Percentiles rank a stretch among this genome's conserved stretches.
phyloP scores from a whole-genome alignment of 2,888 invertebrate genomes.

The Drosophila hamatofila region DNA sequence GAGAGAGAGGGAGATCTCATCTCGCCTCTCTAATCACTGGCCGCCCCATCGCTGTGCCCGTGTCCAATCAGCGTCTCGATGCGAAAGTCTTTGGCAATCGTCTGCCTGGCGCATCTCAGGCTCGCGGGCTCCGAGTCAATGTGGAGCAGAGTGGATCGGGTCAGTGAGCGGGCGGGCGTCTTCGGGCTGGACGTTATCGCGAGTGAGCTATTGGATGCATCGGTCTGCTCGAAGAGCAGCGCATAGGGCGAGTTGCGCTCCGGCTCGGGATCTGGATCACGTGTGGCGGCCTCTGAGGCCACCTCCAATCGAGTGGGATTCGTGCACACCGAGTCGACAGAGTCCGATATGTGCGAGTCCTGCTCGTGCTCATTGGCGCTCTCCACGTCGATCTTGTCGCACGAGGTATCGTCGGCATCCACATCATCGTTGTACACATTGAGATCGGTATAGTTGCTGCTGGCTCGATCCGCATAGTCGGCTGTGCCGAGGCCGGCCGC shows the following conservation, averaged over 20 bases:
- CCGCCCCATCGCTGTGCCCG: constrained; percentile 70
- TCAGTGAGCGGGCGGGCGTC: constrained; percentile 49
- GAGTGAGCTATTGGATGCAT: constrained; percentile 76
- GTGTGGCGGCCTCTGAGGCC: constrained; percentile 50
- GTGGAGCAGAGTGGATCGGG: constrained; percentile 45
- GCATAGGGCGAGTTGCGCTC: constrained; percentile 72
- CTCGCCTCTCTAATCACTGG: constrained; percentile 63
- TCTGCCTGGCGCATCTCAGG: constrained; percentile 76
- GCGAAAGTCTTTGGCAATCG: constrained; percentile 84
- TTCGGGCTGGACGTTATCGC: constrained; percentile 77
- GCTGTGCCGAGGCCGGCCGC: constrained; percentile 43
- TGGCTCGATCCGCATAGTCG: constrained; percentile 55
- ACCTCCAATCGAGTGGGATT: constrained; percentile 75
- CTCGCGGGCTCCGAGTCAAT: constrained; percentile 74
- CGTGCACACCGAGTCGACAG: constrained; percentile 83
- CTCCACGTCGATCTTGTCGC: constrained; percentile 85
- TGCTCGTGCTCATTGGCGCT: constrained; percentile 84
- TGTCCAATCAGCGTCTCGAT: constrained; percentile 85
- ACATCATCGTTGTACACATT: constrained; percentile 73
- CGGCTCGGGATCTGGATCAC: constrained; percentile 36
- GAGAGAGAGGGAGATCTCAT: not conserved
- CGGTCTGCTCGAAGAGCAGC: constrained; percentile 81
- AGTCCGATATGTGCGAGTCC: constrained; percentile 84
- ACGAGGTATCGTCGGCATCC: constrained; percentile 81
- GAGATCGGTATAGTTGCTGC: constrained; percentile 57